Evolutionary conservation across 2,797 vertebrate genomes (phyloP).

Genomic region (Alcedo atthis): DNA sequence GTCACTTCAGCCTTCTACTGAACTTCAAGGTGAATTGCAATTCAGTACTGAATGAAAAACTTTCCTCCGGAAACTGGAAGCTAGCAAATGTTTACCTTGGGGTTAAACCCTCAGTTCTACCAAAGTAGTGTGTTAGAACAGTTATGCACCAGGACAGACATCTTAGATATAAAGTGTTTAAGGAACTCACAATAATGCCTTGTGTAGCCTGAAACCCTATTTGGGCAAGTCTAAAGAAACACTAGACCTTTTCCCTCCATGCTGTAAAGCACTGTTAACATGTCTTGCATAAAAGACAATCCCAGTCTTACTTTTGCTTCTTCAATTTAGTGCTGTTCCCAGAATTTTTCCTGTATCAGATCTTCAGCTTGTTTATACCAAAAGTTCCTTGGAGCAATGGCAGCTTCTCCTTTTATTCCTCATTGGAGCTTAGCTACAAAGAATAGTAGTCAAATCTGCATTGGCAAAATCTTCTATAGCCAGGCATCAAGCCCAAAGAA

Average conservation of each 20-base stretch:
- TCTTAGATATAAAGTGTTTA: background rate
- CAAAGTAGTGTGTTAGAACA: background rate
- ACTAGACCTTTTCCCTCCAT: background rate
- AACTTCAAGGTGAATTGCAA: background rate
- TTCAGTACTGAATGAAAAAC: background rate
- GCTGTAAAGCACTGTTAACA: background rate
- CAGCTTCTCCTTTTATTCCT: background rate
- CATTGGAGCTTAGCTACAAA: background rate
- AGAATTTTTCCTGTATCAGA: background rate
- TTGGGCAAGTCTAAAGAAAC: background rate
- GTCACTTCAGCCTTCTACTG: background rate
- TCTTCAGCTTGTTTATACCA: background rate
- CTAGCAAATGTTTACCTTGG: background rate
- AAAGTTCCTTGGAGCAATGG: background rate
- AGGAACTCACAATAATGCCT: background rate
- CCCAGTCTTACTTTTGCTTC: background rate
- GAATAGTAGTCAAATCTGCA: slow-evolving; percentile 11
- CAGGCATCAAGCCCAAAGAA: slow-evolving; percentile 1
- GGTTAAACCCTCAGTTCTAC: background rate
- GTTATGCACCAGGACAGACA: background rate
- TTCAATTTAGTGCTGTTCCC: background rate
- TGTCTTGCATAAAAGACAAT: background rate
- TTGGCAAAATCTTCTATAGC: background rate
- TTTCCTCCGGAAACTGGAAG: slow-evolving; percentile 3
- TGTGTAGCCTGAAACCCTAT: background rate